These are phyloP conservation scores for Trichacis sp. DNA, from an alignment of 2,888 invertebrate species.

Conservation along the genomic window DNA sequence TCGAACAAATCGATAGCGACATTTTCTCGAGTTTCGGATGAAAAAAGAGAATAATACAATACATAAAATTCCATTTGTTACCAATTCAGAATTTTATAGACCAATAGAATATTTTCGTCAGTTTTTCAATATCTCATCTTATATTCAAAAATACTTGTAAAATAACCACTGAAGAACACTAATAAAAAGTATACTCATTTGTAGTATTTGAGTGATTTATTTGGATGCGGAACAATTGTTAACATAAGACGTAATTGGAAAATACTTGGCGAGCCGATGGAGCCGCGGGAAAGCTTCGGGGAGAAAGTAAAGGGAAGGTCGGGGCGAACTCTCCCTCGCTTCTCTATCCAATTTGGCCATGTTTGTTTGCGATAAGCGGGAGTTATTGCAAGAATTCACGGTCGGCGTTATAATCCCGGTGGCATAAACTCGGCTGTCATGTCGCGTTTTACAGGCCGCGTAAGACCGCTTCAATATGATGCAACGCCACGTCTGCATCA, in stretches of 20 bases:
- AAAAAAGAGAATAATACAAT: too few species aligned
- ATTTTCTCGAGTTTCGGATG: too few species aligned
- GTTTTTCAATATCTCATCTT: too few species aligned
- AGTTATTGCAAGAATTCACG: constrained; percentile 57
- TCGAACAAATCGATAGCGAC: too few species aligned
- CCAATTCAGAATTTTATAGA: too few species aligned
- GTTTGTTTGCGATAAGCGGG: constrained; percentile 52
- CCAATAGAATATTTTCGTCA: too few species aligned
- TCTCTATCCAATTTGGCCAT: constrained; percentile 48
- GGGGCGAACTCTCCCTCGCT: not conserved
- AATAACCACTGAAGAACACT: too few species aligned
- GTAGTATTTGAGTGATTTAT: too few species aligned
- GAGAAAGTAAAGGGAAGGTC: not conserved
- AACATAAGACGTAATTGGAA: constrained; percentile 66
- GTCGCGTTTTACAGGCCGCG: constrained; percentile 32
- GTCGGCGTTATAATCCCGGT: constrained; percentile 50
- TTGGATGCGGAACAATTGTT: constrained; percentile 52
- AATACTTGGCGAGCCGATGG: constrained; percentile 62
- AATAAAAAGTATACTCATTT: too few species aligned
- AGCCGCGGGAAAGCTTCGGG: constrained; percentile 7
- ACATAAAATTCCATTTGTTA: too few species aligned
- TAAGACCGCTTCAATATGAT: constrained; percentile 16
- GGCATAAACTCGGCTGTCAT: constrained; percentile 50
- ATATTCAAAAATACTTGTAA: too few species aligned
- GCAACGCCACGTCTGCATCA: constrained; percentile 20